Base-by-base conservation (phyloP, 2,113 vertebrate genomes). In the Grammomys dolichurus region DNA sequence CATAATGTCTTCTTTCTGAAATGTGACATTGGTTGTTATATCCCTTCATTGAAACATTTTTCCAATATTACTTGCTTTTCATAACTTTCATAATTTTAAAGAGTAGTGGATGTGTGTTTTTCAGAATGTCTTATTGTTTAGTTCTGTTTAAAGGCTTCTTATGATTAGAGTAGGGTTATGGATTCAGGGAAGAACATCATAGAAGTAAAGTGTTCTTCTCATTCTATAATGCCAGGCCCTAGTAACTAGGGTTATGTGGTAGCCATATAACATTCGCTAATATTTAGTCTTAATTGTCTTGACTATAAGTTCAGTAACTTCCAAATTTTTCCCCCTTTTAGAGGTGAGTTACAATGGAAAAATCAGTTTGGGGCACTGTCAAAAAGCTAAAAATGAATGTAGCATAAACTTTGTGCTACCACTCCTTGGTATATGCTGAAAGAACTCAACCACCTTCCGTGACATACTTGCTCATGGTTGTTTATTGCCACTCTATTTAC, bases 61-160 rank as follows among this genome's bases (percentile, higher is more conserved):
- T 14, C 91, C 48, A 58, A 11, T 96, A 51, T 95, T 76, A 75
- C 33, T 89, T 89, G 24, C 20, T 89, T 95, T 93, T 73, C n/a
- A 86, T 76, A 60, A 58, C 67, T 85, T 88, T 76, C 56, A 17
- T 26, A 89, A 31, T 90, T 94, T 87, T 65, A 19, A 93, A 69
- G 67, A 93, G 3, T 73, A 88, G 43, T 48, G 10, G 54, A 95
- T 72, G 63, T 24, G n/a, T 94, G 36, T 69, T 90, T 90, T 87
- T 1, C 28, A 43, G 40, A 94, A 82, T 78, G 48, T 70, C 28
- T 40, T 40, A 63, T 2, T 95, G 54, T 91, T 78, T 40, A 60
- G 19, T 12, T 93, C 89, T 89, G 24, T 94, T 40, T 75, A 6
- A 91, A 87, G 31, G 26, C 31, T 77, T 87, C 76, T 88, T 76